Evolutionary conservation across 2,113 vertebrate species (phyloP).

Genomic region (Martes martes): DNA sequence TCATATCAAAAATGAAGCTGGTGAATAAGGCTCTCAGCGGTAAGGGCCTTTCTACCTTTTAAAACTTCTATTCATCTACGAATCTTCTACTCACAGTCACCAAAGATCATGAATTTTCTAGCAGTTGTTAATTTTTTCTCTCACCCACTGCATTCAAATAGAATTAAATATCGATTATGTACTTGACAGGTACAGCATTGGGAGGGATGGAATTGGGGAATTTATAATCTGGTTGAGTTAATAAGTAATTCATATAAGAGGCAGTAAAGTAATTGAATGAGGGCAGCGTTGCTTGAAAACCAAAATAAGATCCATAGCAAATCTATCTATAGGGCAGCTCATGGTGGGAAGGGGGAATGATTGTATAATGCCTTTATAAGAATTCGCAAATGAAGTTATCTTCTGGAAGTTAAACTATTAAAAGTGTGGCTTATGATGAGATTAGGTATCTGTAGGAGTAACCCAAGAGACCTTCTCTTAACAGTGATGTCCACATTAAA

Average conservation of each 20-base stretch:
- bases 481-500: not conserved
- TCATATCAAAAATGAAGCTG: not conserved
- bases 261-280: not conserved
- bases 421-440: not conserved
- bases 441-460: not conserved
- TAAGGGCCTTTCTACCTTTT: not conserved
- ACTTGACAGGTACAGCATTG: not conserved
- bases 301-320: not conserved
- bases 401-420: not conserved
- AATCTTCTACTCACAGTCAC: not conserved
- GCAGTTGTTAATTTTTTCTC: not conserved
- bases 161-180: not conserved
- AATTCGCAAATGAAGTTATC: not conserved
- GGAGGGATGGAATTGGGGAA: not conserved
- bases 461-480: not conserved
- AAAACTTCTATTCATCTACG: not conserved
- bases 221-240: not conserved
- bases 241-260: not conserved
- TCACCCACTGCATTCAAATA: not conserved
- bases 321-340: not conserved
- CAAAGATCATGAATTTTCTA: not conserved
- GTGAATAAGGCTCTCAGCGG: not conserved
- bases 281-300: not conserved
- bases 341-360: accelerated
- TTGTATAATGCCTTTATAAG: not conserved